Percentiles rank a stretch among this genome's conserved stretches.
Conservation (phyloP, 2,113 vertebrate genomes). For the Crotophaga sulcirostris region DNA sequence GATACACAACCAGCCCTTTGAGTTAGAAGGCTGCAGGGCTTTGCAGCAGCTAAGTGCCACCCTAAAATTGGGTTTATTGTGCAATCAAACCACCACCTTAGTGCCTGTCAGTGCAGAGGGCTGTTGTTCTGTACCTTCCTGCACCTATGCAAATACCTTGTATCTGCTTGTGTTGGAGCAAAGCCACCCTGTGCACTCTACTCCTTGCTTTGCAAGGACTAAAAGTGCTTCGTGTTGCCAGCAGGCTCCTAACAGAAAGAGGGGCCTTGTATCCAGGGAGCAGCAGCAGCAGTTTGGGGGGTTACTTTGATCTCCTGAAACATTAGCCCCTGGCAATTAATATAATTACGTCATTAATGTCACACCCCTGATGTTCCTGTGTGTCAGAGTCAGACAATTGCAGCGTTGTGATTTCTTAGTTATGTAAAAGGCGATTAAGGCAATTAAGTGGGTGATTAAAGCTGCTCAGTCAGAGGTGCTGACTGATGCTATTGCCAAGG, state of each 20-base stretch:
- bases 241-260: background rate
- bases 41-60: background rate
- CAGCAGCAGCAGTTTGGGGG: background rate
- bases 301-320: conserved; percentile 17
- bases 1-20: background rate
- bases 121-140: background rate
- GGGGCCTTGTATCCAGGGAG: background rate
- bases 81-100: background rate
- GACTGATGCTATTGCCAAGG: conserved; percentile 64
- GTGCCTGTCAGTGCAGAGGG: background rate
- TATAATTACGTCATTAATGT: conserved; percentile 38
- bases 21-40: conserved; percentile 1
- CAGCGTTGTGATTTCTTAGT: conserved; percentile 70
- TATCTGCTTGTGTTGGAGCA: background rate
- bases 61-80: background rate
- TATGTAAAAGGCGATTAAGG: conserved; percentile 72
- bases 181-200: background rate
- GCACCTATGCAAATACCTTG: background rate
- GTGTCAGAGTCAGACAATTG: conserved; percentile 62
- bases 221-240: background rate
- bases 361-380: conserved; percentile 53
- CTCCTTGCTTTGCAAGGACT: background rate
- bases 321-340: conserved; percentile 22
- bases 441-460: conserved; percentile 74
- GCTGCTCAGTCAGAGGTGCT: conserved; percentile 70